Evolutionary conservation across 2,113 vertebrate genomes (phyloP).

Genomic region (Acanthisitta chloris): DNA sequence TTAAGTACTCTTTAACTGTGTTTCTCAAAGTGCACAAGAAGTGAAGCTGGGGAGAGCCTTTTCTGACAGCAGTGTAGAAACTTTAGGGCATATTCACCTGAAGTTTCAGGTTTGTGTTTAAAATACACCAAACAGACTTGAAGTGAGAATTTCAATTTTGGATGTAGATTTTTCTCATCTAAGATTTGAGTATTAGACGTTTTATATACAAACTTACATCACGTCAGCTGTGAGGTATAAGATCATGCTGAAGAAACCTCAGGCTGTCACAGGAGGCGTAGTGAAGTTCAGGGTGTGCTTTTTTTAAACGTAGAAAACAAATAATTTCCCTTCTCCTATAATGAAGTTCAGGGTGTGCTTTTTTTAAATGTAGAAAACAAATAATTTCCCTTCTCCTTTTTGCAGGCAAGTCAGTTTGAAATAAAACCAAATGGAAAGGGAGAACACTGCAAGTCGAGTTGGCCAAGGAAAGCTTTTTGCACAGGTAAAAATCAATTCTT

Average conservation of each 20-base stretch:
- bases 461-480: slow-evolving; percentile 93
- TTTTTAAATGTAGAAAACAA: too few relatives aligned
- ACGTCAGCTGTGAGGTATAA: not conserved
- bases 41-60: not conserved
- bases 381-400: not conserved
- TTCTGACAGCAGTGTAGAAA: not conserved
- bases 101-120: not conserved
- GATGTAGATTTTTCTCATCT: not conserved
- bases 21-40: not conserved
- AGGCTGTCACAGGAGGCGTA: rapidly evolving
- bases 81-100: not conserved
- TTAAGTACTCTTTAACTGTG: not conserved
- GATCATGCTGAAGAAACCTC: not conserved
- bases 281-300: not conserved
- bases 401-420: slow-evolving; percentile 86
- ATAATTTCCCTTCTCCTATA: too few relatives aligned
- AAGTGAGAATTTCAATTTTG: not conserved
- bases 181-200: not conserved
- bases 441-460: slow-evolving; percentile 89
- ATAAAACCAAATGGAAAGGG: slow-evolving; percentile 95
- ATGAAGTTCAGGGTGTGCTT: too few relatives aligned
- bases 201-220: not conserved
- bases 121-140: not conserved
- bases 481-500: slow-evolving; percentile 73
- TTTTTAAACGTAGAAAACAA: not conserved